phyloP scores from a whole-genome alignment of 2,888 invertebrate species.

The Luperina nickerlii region DNA sequence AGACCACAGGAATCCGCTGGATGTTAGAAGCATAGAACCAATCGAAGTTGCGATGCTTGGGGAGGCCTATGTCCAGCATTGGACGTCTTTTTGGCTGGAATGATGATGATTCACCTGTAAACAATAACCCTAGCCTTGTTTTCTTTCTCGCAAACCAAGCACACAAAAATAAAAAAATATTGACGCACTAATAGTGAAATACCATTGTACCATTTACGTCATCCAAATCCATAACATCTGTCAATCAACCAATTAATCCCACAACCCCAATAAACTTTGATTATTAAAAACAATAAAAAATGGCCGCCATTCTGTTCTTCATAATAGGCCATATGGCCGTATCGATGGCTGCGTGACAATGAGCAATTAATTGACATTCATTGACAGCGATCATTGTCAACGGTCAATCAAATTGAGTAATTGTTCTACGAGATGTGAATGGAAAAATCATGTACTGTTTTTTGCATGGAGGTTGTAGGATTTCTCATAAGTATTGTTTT shows the following conservation, averaged over 20 bases:
- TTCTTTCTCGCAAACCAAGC: neutral
- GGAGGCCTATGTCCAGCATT: neutral
- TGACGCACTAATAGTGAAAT: neutral
- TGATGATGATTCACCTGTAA: neutral
- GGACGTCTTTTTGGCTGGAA: neutral
- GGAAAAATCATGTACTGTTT: conserved; percentile 13
- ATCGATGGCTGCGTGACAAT: conserved; percentile 68
- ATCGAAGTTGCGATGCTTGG: neutral
- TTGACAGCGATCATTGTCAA: conserved; percentile 78
- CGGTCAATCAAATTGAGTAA: conserved; percentile 76
- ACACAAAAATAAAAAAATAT: neutral
- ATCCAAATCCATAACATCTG: conserved; percentile 10
- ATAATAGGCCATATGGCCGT: conserved; percentile 36
- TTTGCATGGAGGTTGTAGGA: neutral
- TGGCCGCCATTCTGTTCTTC: conserved; percentile 29
- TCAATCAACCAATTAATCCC: conserved; percentile 28
- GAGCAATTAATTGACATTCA: conserved; percentile 82
- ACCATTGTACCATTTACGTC: conserved; percentile 1
- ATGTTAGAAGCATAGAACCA: neutral
- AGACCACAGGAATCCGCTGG: neutral
- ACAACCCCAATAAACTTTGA: conserved; percentile 28
- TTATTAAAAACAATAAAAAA: conserved; percentile 45
- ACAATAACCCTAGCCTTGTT: neutral
- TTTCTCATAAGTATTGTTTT: conserved; percentile 24
- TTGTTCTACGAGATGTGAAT: conserved; percentile 44